Evolutionary conservation across 2,113 vertebrate species (phyloP).

Genomic region (Kryptolebias marmoratus): DNA sequence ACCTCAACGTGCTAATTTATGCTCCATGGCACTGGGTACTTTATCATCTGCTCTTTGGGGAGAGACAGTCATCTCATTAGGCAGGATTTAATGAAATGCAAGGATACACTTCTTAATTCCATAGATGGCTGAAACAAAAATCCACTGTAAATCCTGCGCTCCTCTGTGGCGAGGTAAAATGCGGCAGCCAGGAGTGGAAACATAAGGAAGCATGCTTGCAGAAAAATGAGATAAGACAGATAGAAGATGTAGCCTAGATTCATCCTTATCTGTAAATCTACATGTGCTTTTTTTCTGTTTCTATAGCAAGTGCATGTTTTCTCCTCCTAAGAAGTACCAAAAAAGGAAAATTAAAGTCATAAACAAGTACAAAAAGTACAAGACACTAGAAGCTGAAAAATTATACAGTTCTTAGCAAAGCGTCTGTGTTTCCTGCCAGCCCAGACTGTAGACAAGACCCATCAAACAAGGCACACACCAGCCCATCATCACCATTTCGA

Average conservation of each 20-base stretch:
- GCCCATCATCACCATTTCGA: constrained; percentile 85
- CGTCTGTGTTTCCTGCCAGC: constrained; percentile 57
- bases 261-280: constrained; percentile 4
- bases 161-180: constrained; percentile 76
- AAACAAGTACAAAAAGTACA: constrained; percentile 41
- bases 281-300: constrained; percentile 18
- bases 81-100: constrained; percentile 99
- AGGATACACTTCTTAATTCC: constrained; percentile 98
- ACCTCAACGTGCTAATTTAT: constrained; percentile 99
- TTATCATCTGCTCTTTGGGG: constrained; percentile 98
- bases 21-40: constrained; percentile 93
- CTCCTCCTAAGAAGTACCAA: constrained; percentile 49
- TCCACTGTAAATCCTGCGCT: constrained; percentile 93
- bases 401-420: constrained; percentile 70
- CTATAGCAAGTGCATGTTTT: constrained; percentile 42
- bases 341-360: constrained; percentile 62
- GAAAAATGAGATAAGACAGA: constrained; percentile 19
- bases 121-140: constrained; percentile 95
- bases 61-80: constrained; percentile 99
- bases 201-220: constrained; percentile 2
- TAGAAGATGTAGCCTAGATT: constrained; percentile 12
- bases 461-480: constrained; percentile 84
- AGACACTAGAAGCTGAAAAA: constrained; percentile 39
- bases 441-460: constrained; percentile 76
- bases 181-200: constrained; percentile 31